Percentiles rank a stretch among this genome's conserved stretches.
phyloP scores from a whole-genome alignment of 2,797 vertebrate species.

The Heterohyrax brucei region DNA sequence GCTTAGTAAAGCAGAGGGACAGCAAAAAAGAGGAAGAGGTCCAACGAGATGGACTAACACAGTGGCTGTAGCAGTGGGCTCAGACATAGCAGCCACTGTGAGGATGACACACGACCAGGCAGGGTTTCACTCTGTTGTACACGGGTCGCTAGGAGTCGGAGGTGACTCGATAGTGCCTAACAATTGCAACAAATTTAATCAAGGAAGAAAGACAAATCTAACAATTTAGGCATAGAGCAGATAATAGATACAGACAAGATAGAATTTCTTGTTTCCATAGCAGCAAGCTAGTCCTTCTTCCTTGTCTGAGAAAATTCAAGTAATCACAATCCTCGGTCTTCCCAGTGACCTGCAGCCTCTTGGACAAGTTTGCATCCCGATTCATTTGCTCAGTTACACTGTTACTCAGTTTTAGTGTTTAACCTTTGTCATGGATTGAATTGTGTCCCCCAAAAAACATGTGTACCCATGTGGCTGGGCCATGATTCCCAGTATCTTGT shows the following conservation, averaged over 20 bases:
- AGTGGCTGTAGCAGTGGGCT: too few species aligned
- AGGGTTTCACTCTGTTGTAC: too few species aligned
- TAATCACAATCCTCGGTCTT: not conserved
- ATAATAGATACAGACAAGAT: not conserved
- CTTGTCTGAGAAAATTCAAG: not conserved
- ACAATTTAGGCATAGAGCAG: not conserved
- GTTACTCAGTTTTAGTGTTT: not conserved
- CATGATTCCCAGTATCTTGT: too few species aligned
- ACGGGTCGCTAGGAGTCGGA: too few species aligned
- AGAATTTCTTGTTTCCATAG: not conserved
- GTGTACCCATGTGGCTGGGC: too few species aligned
- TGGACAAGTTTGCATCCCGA: not conserved
- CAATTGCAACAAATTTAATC: not conserved
- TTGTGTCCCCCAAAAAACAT: too few species aligned
- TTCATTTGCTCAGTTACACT: not conserved
- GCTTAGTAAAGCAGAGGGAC: too few species aligned
- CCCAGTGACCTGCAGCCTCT: not conserved
- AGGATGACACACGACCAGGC: too few species aligned
- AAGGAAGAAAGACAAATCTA: slow-evolving; percentile 33
- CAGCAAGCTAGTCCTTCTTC: not conserved
- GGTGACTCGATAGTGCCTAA: too few species aligned
- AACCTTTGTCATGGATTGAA: not conserved
- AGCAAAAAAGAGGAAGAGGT: too few species aligned
- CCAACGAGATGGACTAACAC: too few species aligned
- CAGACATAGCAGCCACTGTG: too few species aligned